Base-by-base conservation (phyloP, 2,888 invertebrate genomes). In the Kryphioiulus occultus region DNA sequence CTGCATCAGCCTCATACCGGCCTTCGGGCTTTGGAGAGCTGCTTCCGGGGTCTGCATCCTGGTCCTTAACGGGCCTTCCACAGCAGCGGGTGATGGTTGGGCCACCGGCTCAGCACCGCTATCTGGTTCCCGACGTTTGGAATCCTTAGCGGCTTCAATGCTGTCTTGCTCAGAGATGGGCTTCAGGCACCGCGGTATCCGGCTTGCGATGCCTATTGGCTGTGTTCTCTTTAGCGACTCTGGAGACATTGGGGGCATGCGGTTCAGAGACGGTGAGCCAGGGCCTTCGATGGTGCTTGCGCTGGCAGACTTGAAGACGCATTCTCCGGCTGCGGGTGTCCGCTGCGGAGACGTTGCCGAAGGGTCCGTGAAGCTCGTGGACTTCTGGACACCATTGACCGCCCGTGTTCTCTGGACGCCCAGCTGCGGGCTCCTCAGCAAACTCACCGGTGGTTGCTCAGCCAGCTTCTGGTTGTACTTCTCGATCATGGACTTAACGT, bases 401-500 rank as follows among this genome's bases (percentile, higher is more conserved):
- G 30, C 35, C 15, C 86, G 42, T 19, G 17, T 68, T 12, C 86
- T 32, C 19, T 86, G 32, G 19, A 35, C 9, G 32, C 86, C 86
- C 30, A 86, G 30, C 22, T 86, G 85, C 3, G 85, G 85, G 22
- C 83, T 87, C n/a, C 87, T 30, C 32, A 83, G 19, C 85, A 87
- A 15, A n/a, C 47, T 87, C 12, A 39, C 32, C 12, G 85, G 39
- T 4, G 53, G 26, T 7, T 85, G 85, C 35, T 47, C 87, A 26
- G 85, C 84, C 53, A 88, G 32, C 39, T 88, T 88, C 30, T 86
- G 39, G 86, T 88, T 88, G 83, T 83, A 88, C 82, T 88, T 88
- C 68, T 88, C 88, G 17, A 88, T 86, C 88, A 88, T 88, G 19
- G 83, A 32, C 26, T 78, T 86, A 30, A 88, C 86, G 39, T 86